Conservation (phyloP, 2,888 invertebrate species). For the Scaptomyza tumidula region DNA sequence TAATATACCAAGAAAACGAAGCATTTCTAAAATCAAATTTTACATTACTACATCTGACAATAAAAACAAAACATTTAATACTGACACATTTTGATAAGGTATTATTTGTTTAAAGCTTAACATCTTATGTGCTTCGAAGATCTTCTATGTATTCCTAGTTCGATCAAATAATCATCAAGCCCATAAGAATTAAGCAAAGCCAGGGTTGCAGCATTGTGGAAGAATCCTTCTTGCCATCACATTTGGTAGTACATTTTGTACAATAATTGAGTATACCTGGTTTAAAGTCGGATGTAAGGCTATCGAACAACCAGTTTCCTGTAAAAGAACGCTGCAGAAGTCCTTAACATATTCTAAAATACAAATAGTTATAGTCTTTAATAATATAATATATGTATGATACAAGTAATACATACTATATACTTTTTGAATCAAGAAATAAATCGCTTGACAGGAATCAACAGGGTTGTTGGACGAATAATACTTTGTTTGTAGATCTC, state of each 20-base stretch:
- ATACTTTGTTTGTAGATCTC: not conserved
- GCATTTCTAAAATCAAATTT: constrained; percentile 17
- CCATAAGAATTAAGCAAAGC: not conserved
- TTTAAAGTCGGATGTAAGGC: not conserved
- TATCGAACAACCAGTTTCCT: not conserved
- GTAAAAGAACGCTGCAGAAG: not conserved
- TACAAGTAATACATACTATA: too few relatives aligned
- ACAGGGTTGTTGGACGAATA: not conserved
- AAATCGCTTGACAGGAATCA: not conserved
- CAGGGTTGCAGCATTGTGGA: not conserved
- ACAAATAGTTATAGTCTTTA: not conserved
- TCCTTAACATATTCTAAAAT: not conserved
- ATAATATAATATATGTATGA: too few relatives aligned
- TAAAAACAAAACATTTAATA: not conserved
- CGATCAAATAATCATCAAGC: too few relatives aligned
- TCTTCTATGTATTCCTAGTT: too few relatives aligned
- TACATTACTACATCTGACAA: not conserved
- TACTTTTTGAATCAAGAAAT: not conserved
- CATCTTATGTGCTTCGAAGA: not conserved
- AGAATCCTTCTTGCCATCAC: not conserved
- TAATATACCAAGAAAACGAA: not conserved
- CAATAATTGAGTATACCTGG: too few relatives aligned
- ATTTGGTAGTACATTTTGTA: too few relatives aligned
- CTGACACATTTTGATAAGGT: constrained; percentile 17
- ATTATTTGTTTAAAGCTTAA: not conserved